A percentile compares a stretch with the other conserved stretches of the same genome.
Conservation (phyloP, 1,140 invertebrate genomes). For the Drosophila nannoptera region DNA sequence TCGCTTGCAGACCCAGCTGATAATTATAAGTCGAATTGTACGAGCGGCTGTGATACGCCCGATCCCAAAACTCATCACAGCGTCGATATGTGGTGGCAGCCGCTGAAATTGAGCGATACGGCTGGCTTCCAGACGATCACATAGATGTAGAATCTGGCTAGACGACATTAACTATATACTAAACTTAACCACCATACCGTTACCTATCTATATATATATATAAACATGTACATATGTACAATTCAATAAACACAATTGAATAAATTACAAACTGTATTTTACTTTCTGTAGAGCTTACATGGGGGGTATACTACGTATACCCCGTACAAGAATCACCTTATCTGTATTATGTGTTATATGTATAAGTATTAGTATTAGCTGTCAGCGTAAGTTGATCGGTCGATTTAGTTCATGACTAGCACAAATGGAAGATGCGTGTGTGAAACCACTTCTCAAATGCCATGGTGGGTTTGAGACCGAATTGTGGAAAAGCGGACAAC, state of each 20-base stretch:
- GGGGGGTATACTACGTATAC: conserved; percentile 23
- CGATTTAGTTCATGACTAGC: conserved; percentile 52
- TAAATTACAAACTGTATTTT: conserved; percentile 53
- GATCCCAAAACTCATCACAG: conserved; percentile 39
- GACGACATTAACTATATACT: not conserved
- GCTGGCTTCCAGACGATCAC: conserved; percentile 51
- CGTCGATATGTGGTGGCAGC: conserved; percentile 61
- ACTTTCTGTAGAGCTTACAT: conserved; percentile 7
- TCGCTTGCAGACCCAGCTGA: conserved; percentile 61
- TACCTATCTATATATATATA: conserved; percentile 12
- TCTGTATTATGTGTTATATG: conserved; percentile 3
- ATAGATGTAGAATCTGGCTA: conserved; percentile 9
- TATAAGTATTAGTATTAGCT: not conserved
- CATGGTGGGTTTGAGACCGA: conserved; percentile 57
- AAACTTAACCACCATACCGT: conserved; percentile 10
- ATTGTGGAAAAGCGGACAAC: conserved; percentile 10
- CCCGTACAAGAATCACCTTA: conserved; percentile 4
- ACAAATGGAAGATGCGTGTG: conserved; percentile 45
- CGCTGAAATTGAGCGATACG: conserved; percentile 40
- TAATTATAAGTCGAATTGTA: conserved; percentile 59
- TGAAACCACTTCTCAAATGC: conserved; percentile 45
- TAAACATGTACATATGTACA: conserved; percentile 29
- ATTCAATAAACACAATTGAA: conserved; percentile 54
- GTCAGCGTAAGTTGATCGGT: not conserved
- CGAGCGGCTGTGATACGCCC: conserved; percentile 32